Percentiles rank a stretch among this genome's conserved stretches.
phyloP scores from a whole-genome alignment of 2,797 vertebrate species.

The Manis pentadactyla region DNA sequence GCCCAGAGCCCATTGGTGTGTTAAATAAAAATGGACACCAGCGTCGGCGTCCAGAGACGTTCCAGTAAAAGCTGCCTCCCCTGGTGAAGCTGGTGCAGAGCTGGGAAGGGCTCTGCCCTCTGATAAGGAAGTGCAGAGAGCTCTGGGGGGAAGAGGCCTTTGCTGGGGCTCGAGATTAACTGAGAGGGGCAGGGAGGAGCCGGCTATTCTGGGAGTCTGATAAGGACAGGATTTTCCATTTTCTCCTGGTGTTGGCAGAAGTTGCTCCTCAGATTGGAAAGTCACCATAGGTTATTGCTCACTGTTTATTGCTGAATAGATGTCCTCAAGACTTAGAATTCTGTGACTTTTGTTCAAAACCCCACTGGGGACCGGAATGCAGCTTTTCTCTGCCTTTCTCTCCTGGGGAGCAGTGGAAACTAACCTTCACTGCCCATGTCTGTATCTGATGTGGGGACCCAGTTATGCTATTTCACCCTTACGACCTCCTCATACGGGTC shows the following conservation, averaged over 20 bases:
- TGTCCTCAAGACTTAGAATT: neutral
- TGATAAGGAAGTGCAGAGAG: neutral
- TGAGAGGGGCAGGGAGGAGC: slow-evolving; percentile 27
- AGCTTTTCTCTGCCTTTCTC: neutral
- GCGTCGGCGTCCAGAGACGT: neutral
- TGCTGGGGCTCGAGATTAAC: neutral
- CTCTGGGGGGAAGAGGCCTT: neutral
- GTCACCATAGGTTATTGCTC: neutral
- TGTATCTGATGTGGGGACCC: accelerated
- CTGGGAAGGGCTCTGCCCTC: neutral
- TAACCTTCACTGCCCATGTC: accelerated
- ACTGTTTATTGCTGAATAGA: neutral
- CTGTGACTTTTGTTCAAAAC: neutral
- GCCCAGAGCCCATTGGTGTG: neutral
- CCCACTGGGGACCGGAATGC: accelerated
- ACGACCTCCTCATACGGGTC: neutral
- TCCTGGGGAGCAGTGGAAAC: neutral
- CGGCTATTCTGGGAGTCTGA: slow-evolving; percentile 65
- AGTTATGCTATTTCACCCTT: neutral
- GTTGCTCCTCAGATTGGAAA: neutral
- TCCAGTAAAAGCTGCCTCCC: neutral
- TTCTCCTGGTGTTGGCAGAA: neutral
- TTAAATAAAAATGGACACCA: neutral
- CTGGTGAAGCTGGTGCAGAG: neutral
- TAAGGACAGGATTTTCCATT: slow-evolving; percentile 33